A percentile compares a stretch with the other conserved stretches of the same genome.
Conservation (phyloP, 2,113 vertebrate genomes). For the Accipiter virgatus region DNA sequence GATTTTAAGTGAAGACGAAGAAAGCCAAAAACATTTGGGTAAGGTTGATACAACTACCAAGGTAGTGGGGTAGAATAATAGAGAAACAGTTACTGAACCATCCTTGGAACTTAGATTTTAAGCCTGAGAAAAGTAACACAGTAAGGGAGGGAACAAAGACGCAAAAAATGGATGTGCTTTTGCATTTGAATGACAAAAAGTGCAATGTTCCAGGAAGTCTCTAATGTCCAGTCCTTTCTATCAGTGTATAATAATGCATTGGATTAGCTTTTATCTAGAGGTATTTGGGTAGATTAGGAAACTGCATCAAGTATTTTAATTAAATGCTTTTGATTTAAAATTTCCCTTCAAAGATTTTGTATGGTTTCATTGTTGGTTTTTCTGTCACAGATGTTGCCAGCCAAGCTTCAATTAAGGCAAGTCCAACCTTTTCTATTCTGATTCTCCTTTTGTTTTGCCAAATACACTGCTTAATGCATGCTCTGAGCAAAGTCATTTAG, state of each 20-base stretch:
- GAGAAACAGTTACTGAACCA: not conserved
- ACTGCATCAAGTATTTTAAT: slow-evolving; percentile 9
- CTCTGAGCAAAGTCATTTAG: not conserved
- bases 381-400: slow-evolving; percentile 60
- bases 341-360: slow-evolving; percentile 9
- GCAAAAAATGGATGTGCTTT: not conserved
- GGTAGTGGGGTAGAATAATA: not conserved
- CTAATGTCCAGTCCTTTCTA: not conserved
- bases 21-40: not conserved
- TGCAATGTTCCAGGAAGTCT: not conserved
- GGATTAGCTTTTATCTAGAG: slow-evolving; percentile 49
- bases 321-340: slow-evolving; percentile 28
- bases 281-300: slow-evolving; percentile 43
- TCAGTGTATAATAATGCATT: not conserved
- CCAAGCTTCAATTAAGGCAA: slow-evolving; percentile 61
- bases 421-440: slow-evolving; percentile 45
- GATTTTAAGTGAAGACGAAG: not conserved
- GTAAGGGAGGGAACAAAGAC: not conserved
- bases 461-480: not conserved
- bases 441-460: slow-evolving; percentile 25
- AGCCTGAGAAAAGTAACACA: not conserved
- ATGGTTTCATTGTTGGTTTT: slow-evolving; percentile 33
- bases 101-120: not conserved
- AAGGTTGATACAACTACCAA: not conserved
- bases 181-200: slow-evolving; percentile 13